phyloP scores from a whole-genome alignment of 2,888 invertebrate genomes.

The Eutolmus rufibarbis region DNA sequence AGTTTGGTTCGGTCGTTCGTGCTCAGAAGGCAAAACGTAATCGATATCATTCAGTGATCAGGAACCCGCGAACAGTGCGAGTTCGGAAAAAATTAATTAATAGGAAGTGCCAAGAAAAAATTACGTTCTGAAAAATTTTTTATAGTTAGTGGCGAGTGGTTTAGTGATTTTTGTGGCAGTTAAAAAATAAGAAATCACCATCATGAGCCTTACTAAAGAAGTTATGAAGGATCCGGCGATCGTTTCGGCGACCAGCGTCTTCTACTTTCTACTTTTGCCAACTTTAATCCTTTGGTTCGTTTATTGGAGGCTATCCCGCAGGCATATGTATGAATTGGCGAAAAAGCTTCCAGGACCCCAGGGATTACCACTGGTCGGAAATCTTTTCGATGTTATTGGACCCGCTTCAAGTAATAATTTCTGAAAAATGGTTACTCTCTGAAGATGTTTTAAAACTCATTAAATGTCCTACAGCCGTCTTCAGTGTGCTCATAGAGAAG shows the following conservation, averaged over 20 bases:
- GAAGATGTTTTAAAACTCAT: not conserved
- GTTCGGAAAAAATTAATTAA: not conserved
- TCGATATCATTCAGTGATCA: not conserved
- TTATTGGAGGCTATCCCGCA: constrained; percentile 79
- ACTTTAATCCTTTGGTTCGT: constrained; percentile 74
- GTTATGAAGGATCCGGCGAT: constrained; percentile 58
- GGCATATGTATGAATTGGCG: constrained; percentile 74
- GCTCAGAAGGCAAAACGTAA: constrained; percentile 16
- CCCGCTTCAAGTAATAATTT: constrained; percentile 69
- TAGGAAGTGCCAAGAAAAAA: not conserved
- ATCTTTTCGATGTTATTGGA: constrained; percentile 76
- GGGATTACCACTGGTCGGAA: constrained; percentile 77
- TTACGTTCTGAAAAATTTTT: not conserved
- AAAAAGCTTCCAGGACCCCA: constrained; percentile 76
- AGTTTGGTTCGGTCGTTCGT: constrained; percentile 50
- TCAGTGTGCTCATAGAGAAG: constrained; percentile 66
- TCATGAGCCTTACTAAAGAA: constrained; percentile 55
- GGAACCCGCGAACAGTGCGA: not conserved
- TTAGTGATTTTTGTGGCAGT: not conserved
- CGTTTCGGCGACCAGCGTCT: constrained; percentile 70
- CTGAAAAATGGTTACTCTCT: not conserved
- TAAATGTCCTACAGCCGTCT: constrained; percentile 68
- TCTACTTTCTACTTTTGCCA: constrained; percentile 76
- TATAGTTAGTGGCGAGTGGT: not conserved
- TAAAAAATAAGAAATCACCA: constrained; percentile 16